Conservation (phyloP, 2,888 invertebrate species). For the Pristionchus entomophagus region DNA sequence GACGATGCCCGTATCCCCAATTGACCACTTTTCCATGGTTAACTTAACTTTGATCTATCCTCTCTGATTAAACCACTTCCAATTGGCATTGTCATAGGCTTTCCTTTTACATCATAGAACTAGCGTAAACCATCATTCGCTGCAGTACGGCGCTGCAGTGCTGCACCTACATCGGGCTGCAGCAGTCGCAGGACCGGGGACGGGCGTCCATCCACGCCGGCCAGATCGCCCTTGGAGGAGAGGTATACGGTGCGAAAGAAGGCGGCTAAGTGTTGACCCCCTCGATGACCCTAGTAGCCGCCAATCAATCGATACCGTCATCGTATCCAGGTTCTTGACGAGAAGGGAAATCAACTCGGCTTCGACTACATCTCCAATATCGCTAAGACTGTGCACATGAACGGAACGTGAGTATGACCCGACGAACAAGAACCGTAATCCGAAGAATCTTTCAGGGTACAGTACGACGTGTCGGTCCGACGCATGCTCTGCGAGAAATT, state of each 20-base stretch:
- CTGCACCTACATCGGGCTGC: background rate
- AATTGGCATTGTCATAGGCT: no score
- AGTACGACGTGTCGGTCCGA: constrained; percentile 5
- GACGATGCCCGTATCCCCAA: no score
- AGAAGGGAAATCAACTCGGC: background rate
- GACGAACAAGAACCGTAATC: background rate
- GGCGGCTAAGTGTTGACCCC: no score
- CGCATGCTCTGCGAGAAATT: constrained; percentile 20
- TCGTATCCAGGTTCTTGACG: constrained; percentile 6
- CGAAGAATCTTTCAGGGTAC: background rate
- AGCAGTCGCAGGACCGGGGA: background rate
- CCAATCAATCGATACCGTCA: background rate
- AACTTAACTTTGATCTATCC: no score
- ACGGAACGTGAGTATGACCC: constrained; percentile 28
- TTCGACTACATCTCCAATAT: constrained; percentile 47
- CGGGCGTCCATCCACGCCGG: background rate
- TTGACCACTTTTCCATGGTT: no score
- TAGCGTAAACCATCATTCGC: no score
- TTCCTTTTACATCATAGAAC: no score
- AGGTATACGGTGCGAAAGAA: no score
- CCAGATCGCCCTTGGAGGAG: background rate
- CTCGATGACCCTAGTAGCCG: no score
- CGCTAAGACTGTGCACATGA: background rate
- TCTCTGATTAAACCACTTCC: no score
- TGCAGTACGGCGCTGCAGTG: background rate